phyloP scores from a whole-genome alignment of 2,888 invertebrate species.

The Coelogynopora nodosa region DNA sequence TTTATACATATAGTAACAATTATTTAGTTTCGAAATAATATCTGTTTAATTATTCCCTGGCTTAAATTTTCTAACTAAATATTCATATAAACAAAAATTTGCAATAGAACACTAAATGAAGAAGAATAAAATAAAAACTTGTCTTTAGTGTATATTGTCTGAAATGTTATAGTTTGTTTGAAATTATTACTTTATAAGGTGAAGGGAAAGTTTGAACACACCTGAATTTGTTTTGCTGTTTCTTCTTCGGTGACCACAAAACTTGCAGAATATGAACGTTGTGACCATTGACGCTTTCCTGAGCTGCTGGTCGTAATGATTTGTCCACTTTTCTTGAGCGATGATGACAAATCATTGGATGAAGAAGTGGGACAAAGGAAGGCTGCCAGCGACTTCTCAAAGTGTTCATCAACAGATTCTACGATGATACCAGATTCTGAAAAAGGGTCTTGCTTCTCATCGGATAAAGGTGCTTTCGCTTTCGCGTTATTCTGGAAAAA shows the following conservation, averaged over 20 bases:
- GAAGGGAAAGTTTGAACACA: not conserved
- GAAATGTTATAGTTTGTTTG: no score
- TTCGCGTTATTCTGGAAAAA: no score
- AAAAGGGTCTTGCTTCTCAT: not conserved
- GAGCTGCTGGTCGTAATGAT: not conserved
- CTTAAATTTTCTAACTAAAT: no score
- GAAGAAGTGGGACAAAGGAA: not conserved
- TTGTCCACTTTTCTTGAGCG: not conserved
- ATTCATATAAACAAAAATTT: no score
- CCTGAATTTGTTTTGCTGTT: not conserved
- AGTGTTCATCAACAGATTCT: not conserved
- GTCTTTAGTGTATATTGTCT: no score
- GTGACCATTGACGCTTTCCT: not conserved
- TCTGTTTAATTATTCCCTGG: no score
- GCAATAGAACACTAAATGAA: no score
- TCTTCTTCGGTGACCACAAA: not conserved
- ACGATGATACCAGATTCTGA: not conserved
- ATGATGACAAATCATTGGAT: not conserved
- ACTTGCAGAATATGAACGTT: not conserved
- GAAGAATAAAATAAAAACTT: no score
- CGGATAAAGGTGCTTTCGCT: no score
- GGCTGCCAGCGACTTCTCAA: not conserved
- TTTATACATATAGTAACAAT: no score
- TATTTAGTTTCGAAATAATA: no score
- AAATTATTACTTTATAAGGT: not conserved